A percentile compares a stretch with the other conserved stretches of the same genome.
Evolutionary conservation across 1,140 invertebrate species (phyloP).

Genomic region (Polypedilum pembai): DNA sequence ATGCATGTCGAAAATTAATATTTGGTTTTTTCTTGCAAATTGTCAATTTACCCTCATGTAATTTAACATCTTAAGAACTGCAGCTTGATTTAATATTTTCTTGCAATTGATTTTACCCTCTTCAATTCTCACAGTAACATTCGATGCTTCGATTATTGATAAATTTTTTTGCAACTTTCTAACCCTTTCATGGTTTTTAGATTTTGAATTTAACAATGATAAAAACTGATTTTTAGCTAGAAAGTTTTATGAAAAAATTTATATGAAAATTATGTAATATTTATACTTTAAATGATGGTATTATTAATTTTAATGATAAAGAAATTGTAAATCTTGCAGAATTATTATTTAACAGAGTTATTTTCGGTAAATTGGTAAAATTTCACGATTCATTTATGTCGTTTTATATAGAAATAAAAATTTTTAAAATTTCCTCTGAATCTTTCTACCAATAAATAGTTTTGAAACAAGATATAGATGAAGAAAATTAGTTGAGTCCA

Average conservation of each 20-base stretch:
- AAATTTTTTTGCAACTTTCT: background rate
- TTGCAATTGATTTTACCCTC: background rate
- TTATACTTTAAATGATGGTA: background rate
- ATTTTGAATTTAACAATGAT: background rate
- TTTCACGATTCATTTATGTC: no score
- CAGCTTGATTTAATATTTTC: background rate
- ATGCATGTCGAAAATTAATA: slow-evolving; percentile 3
- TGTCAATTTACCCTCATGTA: background rate
- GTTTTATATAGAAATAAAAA: no score
- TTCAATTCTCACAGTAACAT: background rate
- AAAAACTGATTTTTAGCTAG: background rate
- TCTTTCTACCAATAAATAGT: no score
- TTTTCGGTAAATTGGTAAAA: no score
- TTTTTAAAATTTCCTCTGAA: no score
- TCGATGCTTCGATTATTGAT: background rate
- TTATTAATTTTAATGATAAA: background rate
- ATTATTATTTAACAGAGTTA: no score
- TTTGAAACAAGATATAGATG: no score
- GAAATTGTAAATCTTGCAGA: no score
- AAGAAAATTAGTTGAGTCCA: no score
- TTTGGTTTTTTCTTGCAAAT: background rate
- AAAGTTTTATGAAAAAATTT: background rate
- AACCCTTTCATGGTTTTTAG: background rate
- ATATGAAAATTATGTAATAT: background rate
- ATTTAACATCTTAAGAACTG: background rate